Evolutionary conservation across 2,797 vertebrate genomes (phyloP), one percentile per base, ranked within the genome.

Genomic region (Falco peregrinus): DNA sequence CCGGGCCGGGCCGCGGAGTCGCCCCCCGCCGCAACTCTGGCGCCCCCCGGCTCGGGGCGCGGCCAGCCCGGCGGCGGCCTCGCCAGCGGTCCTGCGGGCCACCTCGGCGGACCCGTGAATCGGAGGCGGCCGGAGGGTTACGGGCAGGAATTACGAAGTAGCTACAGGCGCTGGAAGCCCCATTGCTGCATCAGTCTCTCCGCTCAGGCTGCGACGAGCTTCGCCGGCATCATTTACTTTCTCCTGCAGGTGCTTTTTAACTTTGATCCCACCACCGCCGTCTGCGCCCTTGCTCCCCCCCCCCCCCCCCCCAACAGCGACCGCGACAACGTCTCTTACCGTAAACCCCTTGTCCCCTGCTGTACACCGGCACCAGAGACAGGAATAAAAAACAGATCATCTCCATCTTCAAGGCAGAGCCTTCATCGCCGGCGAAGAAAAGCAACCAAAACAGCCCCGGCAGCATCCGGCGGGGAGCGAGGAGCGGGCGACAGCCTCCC

Each of bases 271-370:
- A 63, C 21, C 33, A 47, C 56, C 71, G 70, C 68, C 60, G 64
- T 28, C 56, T 73, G 67, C 63, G 39, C 87, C 65, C 80, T 78
- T 70, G 37, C 11, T 39, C 65, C n/a, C 67, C 65, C 35, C 35
- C 35, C 35, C 35, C 35, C 35, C 35, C 35, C 35, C 69, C 24
- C 43, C 50, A 88, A 60, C 26, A 53, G 76, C 70, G 64, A 41
- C 59, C 39, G 59, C 60, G 18, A 47, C 57, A 59, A 1, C 57
- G 48, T 54, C 60, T 88, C 98, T 98, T 98, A 98, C 98, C 98
- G 80, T 98, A 98, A 83, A 98, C 98, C 80, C 98, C 98, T 97
- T 98, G 98, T 93, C 97, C 98, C 86, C 95, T 90, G 97, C 96
- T 97, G 95, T 97, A 96, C 56, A 91, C 87, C 47, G 98, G 98